Evolutionary conservation across 2,888 invertebrate species (phyloP), one percentile per base, ranked within the genome.

Genomic region (Tiliacea aurago): DNA sequence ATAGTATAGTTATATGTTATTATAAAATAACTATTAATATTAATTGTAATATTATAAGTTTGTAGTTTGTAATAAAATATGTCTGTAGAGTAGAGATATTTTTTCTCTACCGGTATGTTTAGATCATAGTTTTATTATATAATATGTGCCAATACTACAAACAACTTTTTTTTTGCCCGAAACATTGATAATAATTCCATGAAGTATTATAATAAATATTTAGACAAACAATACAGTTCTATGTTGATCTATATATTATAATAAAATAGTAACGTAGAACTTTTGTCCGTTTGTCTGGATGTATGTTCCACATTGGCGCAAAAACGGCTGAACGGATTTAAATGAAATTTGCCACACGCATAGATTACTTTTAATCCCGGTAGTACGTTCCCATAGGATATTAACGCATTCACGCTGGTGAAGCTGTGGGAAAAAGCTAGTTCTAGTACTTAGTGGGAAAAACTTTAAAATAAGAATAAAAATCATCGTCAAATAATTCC

Each of bases 401-500:
- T 51, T 51, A 11, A n/a, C 4, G n/a, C 2, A 51, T n/a, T n/a
- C 51, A 11, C 11, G 11, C 51, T 11, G n/a, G 11, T 4, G 11
- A n/a, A 51, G 10, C 11, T 4, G n/a, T 4, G 11, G 1, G n/a
- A 10, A 51, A 49, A n/a, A n/a, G n/a, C 4, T 51, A n/a, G 11
- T 51, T 4, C 18, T 20, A 41, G 51, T 43, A 69, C 11, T 0
- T 20, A n/a, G 28, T 15, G 41, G 4, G 7, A 59, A 28, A 65
- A 51, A 28, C 4, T 49, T 20, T 23, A 6, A 37, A 63, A 56
- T 37, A n/a, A n/a, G n/a, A 49, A 43, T 23, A 20, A 23, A 43
- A 64, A 64, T 51, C 37, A n/a, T 28, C 33, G 23, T n/a, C 3
- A 68, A 56, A 61, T 49, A 65, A 7, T 51, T 61, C n/a, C 13